These are phyloP conservation scores for Drosophila busckii DNA, from an alignment of 1,140 invertebrate species.

Conservation along the genomic window DNA sequence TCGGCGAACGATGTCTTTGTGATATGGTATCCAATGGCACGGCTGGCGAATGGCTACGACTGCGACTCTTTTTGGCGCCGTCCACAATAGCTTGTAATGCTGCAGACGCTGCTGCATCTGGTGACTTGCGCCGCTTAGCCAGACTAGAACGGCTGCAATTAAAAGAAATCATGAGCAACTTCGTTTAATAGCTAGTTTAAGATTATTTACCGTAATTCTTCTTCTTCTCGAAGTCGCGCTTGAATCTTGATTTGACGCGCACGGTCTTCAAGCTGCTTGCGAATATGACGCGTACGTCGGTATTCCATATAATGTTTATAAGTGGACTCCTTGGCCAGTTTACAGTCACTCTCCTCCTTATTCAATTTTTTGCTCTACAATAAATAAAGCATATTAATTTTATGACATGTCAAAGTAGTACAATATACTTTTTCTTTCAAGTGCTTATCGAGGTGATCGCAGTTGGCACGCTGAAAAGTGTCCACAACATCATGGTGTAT, in stretches of 20 bases:
- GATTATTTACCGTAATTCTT: slow-evolving; percentile 4
- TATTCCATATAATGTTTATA: slow-evolving; percentile 18
- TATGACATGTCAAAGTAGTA: background rate
- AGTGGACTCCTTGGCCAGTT: slow-evolving; percentile 1
- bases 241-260: slow-evolving; percentile 4
- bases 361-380: slow-evolving; percentile 11
- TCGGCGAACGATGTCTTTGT: background rate
- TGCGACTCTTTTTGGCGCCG: too few species aligned
- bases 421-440: slow-evolving; percentile 29
- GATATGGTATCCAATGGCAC: too few species aligned
- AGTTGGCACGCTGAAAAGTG: slow-evolving; percentile 41
- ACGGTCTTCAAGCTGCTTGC: slow-evolving; percentile 19
- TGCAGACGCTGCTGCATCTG: too few species aligned
- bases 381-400: background rate
- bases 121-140: too few species aligned
- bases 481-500: slow-evolving; percentile 9
- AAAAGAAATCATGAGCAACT: too few species aligned
- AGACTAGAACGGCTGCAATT: too few species aligned
- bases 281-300: background rate
- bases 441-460: slow-evolving; percentile 19
- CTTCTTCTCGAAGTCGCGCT: background rate
- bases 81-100: too few species aligned
- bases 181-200: too few species aligned
- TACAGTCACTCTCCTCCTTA: too few species aligned
- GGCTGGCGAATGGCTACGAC: too few species aligned